Conservation (phyloP, 1,140 invertebrate genomes). For the Drosophila watanabei region DNA sequence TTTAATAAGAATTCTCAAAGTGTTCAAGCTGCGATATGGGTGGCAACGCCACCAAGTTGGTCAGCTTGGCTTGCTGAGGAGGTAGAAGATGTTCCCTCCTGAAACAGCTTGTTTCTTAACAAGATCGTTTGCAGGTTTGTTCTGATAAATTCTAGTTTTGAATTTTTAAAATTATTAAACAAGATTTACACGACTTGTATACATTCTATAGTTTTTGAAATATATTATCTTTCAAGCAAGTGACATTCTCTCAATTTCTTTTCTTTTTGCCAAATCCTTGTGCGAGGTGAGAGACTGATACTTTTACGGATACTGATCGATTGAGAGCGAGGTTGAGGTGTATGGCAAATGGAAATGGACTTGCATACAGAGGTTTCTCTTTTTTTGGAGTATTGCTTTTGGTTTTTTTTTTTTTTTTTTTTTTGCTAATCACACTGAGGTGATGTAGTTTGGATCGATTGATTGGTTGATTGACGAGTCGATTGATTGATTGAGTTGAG, state of each 20-base stretch:
- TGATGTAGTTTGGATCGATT: slow-evolving; percentile 50
- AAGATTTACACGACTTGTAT: neutral
- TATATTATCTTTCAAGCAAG: neutral
- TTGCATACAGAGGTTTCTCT: slow-evolving; percentile 64
- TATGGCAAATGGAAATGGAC: slow-evolving; percentile 78
- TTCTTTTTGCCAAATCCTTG: neutral
- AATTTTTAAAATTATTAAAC: neutral
- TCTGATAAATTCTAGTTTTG: neutral
- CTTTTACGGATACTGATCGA: slow-evolving; percentile 25
- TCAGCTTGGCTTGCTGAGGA: neutral
- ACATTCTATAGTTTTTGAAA: neutral
- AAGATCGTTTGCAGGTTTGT: neutral
- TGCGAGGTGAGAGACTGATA: slow-evolving; percentile 44
- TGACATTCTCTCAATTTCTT: neutral
- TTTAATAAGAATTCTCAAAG: neutral
- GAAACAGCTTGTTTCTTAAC: no score
- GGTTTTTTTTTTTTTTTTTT: slow-evolving; percentile 35
- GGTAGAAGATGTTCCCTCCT: neutral
- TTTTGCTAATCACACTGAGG: slow-evolving; percentile 36
- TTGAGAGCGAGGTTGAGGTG: slow-evolving; percentile 48
- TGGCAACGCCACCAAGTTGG: neutral
- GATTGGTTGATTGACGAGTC: slow-evolving; percentile 61
- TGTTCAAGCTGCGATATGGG: neutral
- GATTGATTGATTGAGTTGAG: slow-evolving; percentile 69
- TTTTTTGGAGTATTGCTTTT: slow-evolving; percentile 51